These are phyloP conservation scores for Tapirus indicus DNA, from an alignment of 2,797 vertebrate genomes.

Conservation along the genomic window DNA sequence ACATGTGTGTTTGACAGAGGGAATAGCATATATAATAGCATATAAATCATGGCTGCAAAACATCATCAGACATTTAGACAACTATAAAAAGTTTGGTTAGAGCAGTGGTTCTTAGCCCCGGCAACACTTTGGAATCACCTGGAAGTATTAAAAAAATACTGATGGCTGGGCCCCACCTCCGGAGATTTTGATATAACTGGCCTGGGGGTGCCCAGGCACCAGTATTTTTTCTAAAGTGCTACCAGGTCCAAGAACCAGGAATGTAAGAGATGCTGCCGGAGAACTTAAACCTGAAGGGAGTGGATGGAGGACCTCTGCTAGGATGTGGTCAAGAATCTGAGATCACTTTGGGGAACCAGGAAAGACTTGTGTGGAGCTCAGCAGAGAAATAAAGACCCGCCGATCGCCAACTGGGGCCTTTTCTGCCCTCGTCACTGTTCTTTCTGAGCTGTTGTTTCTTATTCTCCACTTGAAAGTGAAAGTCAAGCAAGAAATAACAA, in stretches of 20 bases:
- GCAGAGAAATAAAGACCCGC: neutral
- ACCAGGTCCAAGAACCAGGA: neutral
- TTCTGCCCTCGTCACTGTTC: conserved; percentile 9
- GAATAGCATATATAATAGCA: neutral
- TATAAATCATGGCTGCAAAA: neutral
- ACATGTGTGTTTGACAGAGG: neutral
- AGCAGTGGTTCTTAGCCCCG: neutral
- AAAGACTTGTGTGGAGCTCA: neutral
- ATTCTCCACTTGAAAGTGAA: conserved; percentile 53
- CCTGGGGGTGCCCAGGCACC: neutral
- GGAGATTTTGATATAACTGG: neutral
- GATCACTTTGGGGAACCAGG: neutral
- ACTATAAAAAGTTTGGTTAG: neutral
- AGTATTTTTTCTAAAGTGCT: neutral
- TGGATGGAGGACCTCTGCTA: neutral
- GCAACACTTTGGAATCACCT: neutral
- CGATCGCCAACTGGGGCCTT: neutral
- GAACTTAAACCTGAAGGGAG: neutral
- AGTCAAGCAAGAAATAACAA: conserved; percentile 76
- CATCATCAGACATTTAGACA: neutral
- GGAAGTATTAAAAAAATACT: neutral
- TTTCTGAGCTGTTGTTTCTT: conserved; percentile 46
- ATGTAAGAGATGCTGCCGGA: neutral
- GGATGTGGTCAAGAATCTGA: neutral
- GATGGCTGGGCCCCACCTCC: neutral